These are phyloP conservation scores for Porites lutea DNA, from an alignment of 64 coral and sea anemone genomes.

Conservation along the genomic window DNA sequence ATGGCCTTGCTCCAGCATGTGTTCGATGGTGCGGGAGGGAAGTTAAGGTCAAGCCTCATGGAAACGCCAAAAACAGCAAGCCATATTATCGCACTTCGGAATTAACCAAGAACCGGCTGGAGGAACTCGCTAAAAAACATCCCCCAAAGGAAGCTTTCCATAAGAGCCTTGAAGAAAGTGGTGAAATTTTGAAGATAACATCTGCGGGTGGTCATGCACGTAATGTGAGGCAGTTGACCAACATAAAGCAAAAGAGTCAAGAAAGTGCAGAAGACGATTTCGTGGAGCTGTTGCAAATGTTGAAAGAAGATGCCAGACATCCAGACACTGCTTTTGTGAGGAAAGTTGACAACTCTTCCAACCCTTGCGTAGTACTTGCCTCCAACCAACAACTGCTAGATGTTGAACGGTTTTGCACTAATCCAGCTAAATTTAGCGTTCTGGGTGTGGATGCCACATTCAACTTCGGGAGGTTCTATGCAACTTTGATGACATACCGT, in stretches of 20 bases:
- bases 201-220: conserved; percentile 49
- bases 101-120: conserved; percentile 5
- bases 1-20: conserved; percentile 71
- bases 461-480: conserved; percentile 63
- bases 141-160: conserved; percentile 61
- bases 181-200: conserved; percentile 41
- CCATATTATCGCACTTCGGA: conserved; percentile 66
- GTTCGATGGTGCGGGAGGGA: conserved; percentile 56
- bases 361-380: conserved; percentile 70
- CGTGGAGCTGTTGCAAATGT: conserved; percentile 56
- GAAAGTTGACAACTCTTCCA: conserved; percentile 47
- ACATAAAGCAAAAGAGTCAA: conserved; percentile 52
- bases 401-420: conserved; percentile 66
- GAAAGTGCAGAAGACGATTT: conserved; percentile 64
- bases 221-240: conserved; percentile 60
- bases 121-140: conserved; percentile 38
- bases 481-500: conserved; percentile 48
- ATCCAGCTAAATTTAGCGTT: conserved; percentile 63
- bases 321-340: conserved; percentile 72
- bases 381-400: conserved; percentile 66
- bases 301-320: conserved; percentile 63
- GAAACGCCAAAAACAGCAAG: conserved; percentile 62
- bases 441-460: conserved; percentile 74
- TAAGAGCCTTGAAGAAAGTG: conserved; percentile 69
- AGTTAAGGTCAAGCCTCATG: conserved; percentile 67